Percentiles rank a stretch among this genome's conserved stretches.
Conservation (phyloP, 2,888 invertebrate species). For the Chorisops tibialis region DNA sequence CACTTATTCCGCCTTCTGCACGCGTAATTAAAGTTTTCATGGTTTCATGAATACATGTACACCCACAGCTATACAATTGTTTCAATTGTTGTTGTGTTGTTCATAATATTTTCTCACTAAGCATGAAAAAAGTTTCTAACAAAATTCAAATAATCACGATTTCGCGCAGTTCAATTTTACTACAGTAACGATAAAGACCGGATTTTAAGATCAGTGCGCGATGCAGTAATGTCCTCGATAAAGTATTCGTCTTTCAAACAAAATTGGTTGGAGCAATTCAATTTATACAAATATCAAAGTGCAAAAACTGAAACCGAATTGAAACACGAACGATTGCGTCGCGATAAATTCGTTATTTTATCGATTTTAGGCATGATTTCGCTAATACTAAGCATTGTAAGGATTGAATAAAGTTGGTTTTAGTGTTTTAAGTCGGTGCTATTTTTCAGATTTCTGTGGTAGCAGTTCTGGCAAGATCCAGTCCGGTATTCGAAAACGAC, state of each 20-base stretch:
- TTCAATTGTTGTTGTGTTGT: not conserved
- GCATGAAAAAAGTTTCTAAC: not conserved
- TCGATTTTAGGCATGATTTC: not conserved
- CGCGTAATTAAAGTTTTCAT: conserved; percentile 27
- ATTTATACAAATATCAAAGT: conserved; percentile 26
- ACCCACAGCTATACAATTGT: not conserved
- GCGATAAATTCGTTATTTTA: not conserved
- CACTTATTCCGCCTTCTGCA: conserved; percentile 4
- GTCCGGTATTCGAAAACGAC: not conserved
- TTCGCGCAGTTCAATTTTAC: not conserved
- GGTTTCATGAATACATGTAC: conserved; percentile 11
- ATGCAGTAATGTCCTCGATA: conserved; percentile 11
- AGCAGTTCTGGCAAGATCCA: not conserved
- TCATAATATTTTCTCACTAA: not conserved
- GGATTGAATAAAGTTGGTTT: not conserved
- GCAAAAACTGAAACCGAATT: not conserved
- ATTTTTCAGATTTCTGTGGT: not conserved
- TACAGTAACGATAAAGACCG: too few species aligned
- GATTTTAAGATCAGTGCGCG: too few species aligned
- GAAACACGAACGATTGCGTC: not conserved
- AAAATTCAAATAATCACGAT: not conserved
- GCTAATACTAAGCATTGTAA: not conserved
- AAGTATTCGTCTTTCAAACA: conserved; percentile 1
- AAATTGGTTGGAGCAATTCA: conserved; percentile 22
- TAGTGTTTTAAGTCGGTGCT: not conserved